phyloP scores from a whole-genome alignment of 2,888 invertebrate species.

The Apoda limacodes region DNA sequence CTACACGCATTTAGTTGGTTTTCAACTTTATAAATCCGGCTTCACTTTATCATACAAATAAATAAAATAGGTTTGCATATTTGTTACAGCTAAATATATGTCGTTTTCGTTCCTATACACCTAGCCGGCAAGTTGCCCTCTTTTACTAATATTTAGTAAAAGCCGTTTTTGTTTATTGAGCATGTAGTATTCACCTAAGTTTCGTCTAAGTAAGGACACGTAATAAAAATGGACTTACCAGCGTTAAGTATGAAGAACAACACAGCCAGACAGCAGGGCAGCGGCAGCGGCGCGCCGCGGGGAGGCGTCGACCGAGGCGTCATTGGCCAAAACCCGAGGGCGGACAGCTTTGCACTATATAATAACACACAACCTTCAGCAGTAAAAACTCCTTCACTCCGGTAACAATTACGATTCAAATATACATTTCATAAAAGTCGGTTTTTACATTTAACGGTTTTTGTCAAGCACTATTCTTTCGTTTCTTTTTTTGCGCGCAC shows the following conservation, averaged over 20 bases:
- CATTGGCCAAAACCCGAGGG: slow-evolving; percentile 57
- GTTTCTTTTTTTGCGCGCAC: slow-evolving; percentile 1
- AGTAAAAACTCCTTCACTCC: slow-evolving; percentile 31
- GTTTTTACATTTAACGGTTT: too few species aligned
- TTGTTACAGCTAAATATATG: too few species aligned
- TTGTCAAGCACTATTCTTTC: slow-evolving; percentile 8
- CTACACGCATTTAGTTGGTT: too few species aligned
- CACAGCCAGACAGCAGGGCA: slow-evolving; percentile 29
- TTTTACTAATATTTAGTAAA: too few species aligned
- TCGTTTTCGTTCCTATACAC: too few species aligned
- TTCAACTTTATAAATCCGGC: too few species aligned
- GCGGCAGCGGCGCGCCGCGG: slow-evolving; percentile 37
- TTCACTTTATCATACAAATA: too few species aligned
- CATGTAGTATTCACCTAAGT: not conserved
- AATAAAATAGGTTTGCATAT: too few species aligned
- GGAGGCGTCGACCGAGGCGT: slow-evolving; percentile 53
- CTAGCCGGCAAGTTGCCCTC: too few species aligned
- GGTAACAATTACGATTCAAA: slow-evolving; percentile 18
- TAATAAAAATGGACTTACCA: slow-evolving; percentile 51
- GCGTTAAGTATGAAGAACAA: slow-evolving; percentile 37
- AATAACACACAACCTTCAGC: slow-evolving; percentile 39
- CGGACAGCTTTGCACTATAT: slow-evolving; percentile 32
- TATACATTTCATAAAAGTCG: slow-evolving; percentile 11
- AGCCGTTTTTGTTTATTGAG: too few species aligned
- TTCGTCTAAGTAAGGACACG: too few species aligned